Evolutionary conservation across 1,140 invertebrate genomes (phyloP).

Genomic region (Campoletis sonorensis): DNA sequence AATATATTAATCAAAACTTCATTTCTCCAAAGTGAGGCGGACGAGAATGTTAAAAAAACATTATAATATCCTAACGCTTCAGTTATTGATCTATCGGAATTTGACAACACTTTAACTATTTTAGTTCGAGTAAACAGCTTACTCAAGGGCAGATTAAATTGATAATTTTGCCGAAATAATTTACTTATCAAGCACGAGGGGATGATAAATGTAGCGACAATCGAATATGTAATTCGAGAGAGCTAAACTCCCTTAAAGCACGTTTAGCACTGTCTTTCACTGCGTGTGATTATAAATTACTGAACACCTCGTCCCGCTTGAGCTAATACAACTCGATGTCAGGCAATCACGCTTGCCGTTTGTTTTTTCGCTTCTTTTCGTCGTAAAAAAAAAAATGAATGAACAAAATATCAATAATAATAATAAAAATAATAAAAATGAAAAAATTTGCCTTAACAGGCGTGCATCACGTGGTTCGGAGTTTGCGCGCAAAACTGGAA

Average conservation of each 20-base stretch:
- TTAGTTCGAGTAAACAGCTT: too few species aligned
- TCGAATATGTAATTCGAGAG: constrained; percentile 13
- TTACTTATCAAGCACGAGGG: constrained; percentile 21
- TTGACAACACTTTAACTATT: too few species aligned
- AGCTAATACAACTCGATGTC: not conserved
- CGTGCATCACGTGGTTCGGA: not conserved
- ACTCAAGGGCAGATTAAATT: too few species aligned
- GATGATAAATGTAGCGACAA: not conserved
- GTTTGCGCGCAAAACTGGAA: too few species aligned
- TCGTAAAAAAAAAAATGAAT: constrained; percentile 1
- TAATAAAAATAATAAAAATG: not conserved
- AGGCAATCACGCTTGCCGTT: not conserved
- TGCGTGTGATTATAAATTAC: constrained; percentile 21
- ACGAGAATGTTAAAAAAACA: too few species aligned
- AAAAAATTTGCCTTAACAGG: not conserved
- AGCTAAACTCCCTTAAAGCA: not conserved
- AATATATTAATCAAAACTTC: too few species aligned
- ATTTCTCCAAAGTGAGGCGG: too few species aligned
- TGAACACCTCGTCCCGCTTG: not conserved
- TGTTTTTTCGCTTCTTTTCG: constrained; percentile 2
- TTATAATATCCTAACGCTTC: too few species aligned
- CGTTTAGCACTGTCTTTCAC: constrained; percentile 21
- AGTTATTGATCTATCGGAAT: too few species aligned
- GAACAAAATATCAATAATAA: not conserved
- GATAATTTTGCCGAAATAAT: constrained; percentile 1